phyloP scores from a whole-genome alignment of 2,113 vertebrate species.

The Sinosuthora webbiana region DNA sequence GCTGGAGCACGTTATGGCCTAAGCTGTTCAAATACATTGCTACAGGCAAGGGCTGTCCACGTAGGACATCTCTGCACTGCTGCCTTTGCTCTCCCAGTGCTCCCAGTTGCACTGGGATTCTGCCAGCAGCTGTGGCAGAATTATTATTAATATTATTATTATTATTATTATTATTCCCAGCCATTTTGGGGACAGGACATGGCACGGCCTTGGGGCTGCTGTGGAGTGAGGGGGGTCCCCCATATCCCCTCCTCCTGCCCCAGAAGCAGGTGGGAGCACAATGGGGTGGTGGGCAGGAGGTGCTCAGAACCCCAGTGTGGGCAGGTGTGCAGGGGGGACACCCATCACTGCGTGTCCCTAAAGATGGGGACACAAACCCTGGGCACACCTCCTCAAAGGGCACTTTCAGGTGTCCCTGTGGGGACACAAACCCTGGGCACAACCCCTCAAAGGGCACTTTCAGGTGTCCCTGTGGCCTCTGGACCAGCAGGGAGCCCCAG shows the following conservation, averaged over 20 bases:
- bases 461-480: background rate
- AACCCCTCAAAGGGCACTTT: background rate
- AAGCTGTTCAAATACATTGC: too few species aligned
- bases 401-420: too few species aligned
- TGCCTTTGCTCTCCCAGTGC: background rate
- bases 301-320: background rate
- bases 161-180: background rate
- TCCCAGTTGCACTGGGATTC: background rate
- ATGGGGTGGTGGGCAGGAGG: background rate
- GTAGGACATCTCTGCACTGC: fast-evolving
- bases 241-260: background rate
- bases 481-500: background rate
- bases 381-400: too few species aligned
- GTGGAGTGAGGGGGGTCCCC: fast-evolving
- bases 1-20: too few species aligned
- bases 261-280: background rate
- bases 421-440: background rate
- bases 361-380: background rate
- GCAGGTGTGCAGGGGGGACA: too few species aligned
- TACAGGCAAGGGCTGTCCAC: too few species aligned
- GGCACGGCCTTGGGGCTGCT: background rate
- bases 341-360: fast-evolving
- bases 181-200: fast-evolving
- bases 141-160: too few species aligned
- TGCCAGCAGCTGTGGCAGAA: background rate